Evolutionary conservation across 2,113 vertebrate genomes (phyloP).

Genomic region (Sarotherodon lohbergeri): DNA sequence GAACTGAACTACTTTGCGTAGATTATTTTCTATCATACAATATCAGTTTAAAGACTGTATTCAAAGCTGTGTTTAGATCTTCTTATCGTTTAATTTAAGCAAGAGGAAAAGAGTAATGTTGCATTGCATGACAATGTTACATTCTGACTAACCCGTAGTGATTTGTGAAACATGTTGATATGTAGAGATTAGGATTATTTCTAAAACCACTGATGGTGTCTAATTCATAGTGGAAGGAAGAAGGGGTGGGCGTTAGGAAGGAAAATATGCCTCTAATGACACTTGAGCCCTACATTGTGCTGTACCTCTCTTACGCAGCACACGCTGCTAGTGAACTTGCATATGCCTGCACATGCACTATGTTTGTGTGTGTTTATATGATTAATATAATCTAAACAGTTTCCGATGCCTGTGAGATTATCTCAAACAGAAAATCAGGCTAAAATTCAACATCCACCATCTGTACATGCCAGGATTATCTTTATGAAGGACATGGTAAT

Average conservation of each 20-base stretch:
- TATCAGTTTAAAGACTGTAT: neutral
- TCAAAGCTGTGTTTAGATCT: neutral
- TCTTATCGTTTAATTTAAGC: neutral
- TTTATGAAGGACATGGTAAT: conserved; percentile 49
- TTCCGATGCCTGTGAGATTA: conserved; percentile 49
- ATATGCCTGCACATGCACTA: neutral
- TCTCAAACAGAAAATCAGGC: conserved; percentile 58
- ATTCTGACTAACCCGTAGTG: neutral
- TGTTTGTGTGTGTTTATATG: conserved; percentile 3
- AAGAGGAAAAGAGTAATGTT: neutral
- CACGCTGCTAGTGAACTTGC: neutral
- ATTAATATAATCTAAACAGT: conserved; percentile 64
- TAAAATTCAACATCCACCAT: conserved; percentile 59
- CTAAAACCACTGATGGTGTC: neutral
- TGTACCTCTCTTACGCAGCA: neutral
- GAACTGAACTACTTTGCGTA: neutral
- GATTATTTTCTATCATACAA: neutral
- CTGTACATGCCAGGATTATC: conserved; percentile 63
- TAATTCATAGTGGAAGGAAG: neutral
- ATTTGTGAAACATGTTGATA: neutral
- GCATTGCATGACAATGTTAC: neutral
- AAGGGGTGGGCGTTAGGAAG: neutral
- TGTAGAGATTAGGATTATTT: conserved; percentile 31
- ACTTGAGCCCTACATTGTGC: neutral
- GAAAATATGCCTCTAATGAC: conserved; percentile 12